Base-by-base conservation (phyloP, 2,797 vertebrate genomes). In the Pogoniulus pusillus region DNA sequence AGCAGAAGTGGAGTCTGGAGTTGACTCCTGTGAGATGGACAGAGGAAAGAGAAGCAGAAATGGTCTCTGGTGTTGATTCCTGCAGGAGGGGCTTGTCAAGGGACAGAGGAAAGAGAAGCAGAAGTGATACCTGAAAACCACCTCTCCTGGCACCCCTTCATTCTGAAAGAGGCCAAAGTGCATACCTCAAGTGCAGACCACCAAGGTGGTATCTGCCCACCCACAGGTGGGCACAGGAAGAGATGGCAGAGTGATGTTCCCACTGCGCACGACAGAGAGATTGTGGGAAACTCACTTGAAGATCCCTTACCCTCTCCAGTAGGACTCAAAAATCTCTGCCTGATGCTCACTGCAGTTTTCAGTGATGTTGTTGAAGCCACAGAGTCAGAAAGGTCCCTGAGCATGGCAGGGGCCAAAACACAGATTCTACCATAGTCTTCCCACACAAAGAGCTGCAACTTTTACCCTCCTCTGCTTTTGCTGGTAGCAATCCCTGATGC, bases 211-310 rank as follows among this genome's bases (percentile, higher is more conserved):
- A 9, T 17, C 45, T 1, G 12, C 18, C 58, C 59, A 14, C 18
- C 55, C 59, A 69, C 63, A 69, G 54, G 20, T 49, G 54, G 57
- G 10, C 32, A 57, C 22, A n/a, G 11, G 30, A 27, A 45, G 55
- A 85, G n/a, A 17, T 18, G 30, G 13, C 37, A 75, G 53, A 0
- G 0, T 10, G 16, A 49, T 55, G 34, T 41, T n/a, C n/a, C 20
- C 57, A 71, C 34, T 14, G 4, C 37, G 60, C 14, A 41, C 1
- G 11, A 10, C 49, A 78, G 43, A 78, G 29, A 16, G n/a, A 9
- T 41, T 54, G 68, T 1, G 2, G 4, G 27, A 29, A 30, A 77
- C 43, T 30, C 15, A 57, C 47, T 53, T 14, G 7, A 57, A 59
- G 30, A 3, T 65, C 7, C 26, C 16, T 43, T 51, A 19, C 5